Evolutionary conservation across 1,140 invertebrate genomes (phyloP), one percentile per base, ranked within the genome.

Genomic region (Microplitis mediator): DNA sequence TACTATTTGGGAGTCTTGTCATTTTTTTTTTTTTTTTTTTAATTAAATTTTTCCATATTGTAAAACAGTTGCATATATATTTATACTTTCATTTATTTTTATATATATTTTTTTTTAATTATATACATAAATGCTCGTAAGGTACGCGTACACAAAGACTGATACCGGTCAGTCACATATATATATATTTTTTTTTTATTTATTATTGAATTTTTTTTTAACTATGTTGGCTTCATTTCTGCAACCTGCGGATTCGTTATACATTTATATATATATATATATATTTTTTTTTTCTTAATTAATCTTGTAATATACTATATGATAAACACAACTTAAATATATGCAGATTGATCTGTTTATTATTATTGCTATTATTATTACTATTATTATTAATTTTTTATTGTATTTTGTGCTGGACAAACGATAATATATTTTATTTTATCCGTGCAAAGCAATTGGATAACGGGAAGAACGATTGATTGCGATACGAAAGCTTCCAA

Each of bases 281-380:
- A 61, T 45, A 63, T 61, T 23, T 16, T 52, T 66, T 11, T 58
- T 36, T 62, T 69, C 68, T 50, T 31, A 69, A 60, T 61, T 56
- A 69, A 66, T 65, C 77, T 60, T 79, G 72, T 83, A 63, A 84
- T 84, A 85, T 84, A 85, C 83, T 85, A 84, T 86, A 86, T 85
- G 75, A 82, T 83, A 86, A 86, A 86, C 82, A 85, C 79, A 86
- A 86, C 84, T 78, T 76, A 77, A 66, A 71, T 54, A 58, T 74
- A 72, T 63, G 72, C 74, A 79, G 75, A 80, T 80, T 61, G 75
- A 56, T 67, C 56, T 39, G 61, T 31, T 58, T 50, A 52, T 45
- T 72, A 35, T 35, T 34, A 34, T 32, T 35, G 23, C 23, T 23
- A 23, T 23, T 23, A 23, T 23, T 23, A 23, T 23, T 23, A 23